phyloP scores from a whole-genome alignment of 2,888 invertebrate species.

The Spisula solida region DNA sequence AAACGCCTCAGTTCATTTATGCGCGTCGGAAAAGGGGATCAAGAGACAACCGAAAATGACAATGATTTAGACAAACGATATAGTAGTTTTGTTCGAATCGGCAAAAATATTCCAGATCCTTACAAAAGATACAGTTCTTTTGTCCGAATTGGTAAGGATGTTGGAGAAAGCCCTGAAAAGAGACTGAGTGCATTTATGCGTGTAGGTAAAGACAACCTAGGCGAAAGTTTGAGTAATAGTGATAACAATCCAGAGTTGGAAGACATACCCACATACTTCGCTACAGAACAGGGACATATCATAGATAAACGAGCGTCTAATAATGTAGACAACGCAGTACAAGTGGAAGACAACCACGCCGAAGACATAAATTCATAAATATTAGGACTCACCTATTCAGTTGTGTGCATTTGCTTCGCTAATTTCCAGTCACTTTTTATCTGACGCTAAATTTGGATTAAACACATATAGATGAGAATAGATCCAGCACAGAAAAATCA shows the following conservation, averaged over 20 bases:
- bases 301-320: slow-evolving; percentile 44
- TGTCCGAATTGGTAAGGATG: slow-evolving; percentile 69
- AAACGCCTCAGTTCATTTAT: slow-evolving; percentile 55
- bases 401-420: no score
- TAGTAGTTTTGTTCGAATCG: slow-evolving; percentile 70
- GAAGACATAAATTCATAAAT: neutral
- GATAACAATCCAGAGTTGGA: neutral
- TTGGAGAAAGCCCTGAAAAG: slow-evolving; percentile 20
- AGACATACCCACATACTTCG: neutral
- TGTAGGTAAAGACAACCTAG: slow-evolving; percentile 53
- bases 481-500: no score
- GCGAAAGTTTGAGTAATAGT: neutral
- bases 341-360: neutral
- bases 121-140: slow-evolving; percentile 67
- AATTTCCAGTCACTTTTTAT: no score
- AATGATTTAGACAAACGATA: slow-evolving; percentile 50
- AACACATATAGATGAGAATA: no score
- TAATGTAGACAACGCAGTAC: slow-evolving; percentile 51
- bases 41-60: neutral
- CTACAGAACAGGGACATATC: neutral
- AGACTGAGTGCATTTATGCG: slow-evolving; percentile 57
- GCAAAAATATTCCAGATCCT: slow-evolving; percentile 43
- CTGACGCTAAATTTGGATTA: no score
- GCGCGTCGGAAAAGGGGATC: slow-evolving; percentile 53
- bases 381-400: no score